Conservation (phyloP, 2,797 vertebrate genomes). For the Ceyx erithaca region DNA sequence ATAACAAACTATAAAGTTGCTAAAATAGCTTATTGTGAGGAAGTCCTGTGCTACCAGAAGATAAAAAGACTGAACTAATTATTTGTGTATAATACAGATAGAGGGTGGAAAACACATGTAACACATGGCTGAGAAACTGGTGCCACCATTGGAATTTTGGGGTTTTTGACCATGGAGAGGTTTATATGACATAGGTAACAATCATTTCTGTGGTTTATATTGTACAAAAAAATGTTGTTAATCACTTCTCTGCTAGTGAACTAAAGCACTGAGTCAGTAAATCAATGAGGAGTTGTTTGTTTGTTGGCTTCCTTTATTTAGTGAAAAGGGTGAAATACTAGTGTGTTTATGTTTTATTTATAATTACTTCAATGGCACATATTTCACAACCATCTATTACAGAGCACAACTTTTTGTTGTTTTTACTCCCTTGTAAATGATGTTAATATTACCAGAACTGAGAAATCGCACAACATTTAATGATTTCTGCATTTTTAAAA, state of each 20-base stretch:
- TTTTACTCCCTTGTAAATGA: background rate
- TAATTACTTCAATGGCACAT: background rate
- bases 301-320: background rate
- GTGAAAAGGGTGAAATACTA: background rate
- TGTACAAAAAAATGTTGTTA: background rate
- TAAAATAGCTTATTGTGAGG: slow-evolving; percentile 10
- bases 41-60: slow-evolving; percentile 41
- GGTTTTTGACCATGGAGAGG: too few relatives aligned
- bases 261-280: background rate
- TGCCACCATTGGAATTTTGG: too few relatives aligned
- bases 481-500: background rate
- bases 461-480: accelerated
- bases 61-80: slow-evolving; percentile 61
- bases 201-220: background rate
- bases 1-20: slow-evolving; percentile 34
- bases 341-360: background rate
- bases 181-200: too few relatives aligned
- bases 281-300: background rate
- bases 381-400: background rate
- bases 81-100: background rate
- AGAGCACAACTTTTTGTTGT: background rate
- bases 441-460: background rate
- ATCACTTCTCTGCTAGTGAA: background rate
- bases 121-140: too few relatives aligned
- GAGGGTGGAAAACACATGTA: too few relatives aligned